phyloP scores from a whole-genome alignment of 2,113 vertebrate species.

The Prietella phreatophila region DNA sequence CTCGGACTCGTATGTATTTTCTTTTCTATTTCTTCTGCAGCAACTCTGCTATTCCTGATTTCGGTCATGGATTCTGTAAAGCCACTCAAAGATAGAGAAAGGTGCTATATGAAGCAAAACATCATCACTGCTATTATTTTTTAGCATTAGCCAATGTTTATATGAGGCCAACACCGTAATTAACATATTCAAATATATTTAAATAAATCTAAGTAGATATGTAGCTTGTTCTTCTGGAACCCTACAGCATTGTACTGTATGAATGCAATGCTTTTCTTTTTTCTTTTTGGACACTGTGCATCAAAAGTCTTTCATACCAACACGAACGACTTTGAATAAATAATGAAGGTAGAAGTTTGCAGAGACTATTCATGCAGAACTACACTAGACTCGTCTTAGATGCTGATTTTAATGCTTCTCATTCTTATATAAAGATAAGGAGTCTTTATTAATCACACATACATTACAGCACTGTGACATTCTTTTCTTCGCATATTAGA shows the following conservation, averaged over 20 bases:
- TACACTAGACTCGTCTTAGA: neutral
- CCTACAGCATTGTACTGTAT: neutral
- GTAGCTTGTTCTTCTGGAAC: neutral
- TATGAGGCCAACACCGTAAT: neutral
- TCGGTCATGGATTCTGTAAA: neutral
- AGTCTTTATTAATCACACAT: no score
- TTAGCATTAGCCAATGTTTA: neutral
- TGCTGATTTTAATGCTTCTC: neutral
- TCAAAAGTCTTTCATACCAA: neutral
- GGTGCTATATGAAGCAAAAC: neutral
- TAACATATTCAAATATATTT: neutral
- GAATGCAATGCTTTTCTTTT: neutral
- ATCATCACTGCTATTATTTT: neutral
- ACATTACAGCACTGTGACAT: no score
- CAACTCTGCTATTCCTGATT: neutral
- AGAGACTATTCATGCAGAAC: neutral
- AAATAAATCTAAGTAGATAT: neutral
- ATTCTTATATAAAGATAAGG: neutral
- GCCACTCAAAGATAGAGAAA: neutral
- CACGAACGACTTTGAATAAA: neutral
- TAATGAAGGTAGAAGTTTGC: neutral
- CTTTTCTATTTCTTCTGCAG: neutral
- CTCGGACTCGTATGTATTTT: neutral
- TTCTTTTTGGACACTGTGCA: neutral
- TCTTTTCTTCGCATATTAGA: neutral